These are phyloP conservation scores for Poeciliopsis prolifica DNA, from an alignment of 2,113 vertebrate species.

Conservation along the genomic window DNA sequence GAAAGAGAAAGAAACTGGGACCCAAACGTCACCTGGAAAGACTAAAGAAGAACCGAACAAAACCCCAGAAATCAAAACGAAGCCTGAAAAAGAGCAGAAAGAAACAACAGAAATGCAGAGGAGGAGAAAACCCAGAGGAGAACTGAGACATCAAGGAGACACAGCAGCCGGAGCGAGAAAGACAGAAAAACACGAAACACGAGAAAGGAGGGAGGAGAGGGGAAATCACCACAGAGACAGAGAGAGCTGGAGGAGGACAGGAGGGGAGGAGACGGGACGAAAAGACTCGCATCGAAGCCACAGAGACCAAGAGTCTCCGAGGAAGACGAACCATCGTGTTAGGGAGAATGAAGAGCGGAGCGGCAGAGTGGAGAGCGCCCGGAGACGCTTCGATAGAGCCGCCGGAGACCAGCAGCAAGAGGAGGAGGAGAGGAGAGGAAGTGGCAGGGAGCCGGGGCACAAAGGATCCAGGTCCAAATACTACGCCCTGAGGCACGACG, in stretches of 20 bases:
- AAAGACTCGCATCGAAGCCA: slow-evolving; percentile 24
- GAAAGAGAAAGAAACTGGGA: slow-evolving; percentile 51
- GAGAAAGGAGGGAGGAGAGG: slow-evolving; percentile 8
- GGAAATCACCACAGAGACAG: neutral
- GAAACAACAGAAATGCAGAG: neutral
- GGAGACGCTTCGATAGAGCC: slow-evolving; percentile 33
- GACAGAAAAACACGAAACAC: slow-evolving; percentile 1
- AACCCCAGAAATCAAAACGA: neutral
- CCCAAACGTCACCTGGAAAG: slow-evolving; percentile 28
- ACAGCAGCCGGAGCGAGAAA: slow-evolving; percentile 28
- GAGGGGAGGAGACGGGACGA: slow-evolving; percentile 37
- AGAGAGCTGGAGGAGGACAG: slow-evolving; percentile 20
- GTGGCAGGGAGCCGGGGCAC: slow-evolving; percentile 8
- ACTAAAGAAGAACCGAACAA: neutral
- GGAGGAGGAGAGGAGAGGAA: slow-evolving; percentile 11
- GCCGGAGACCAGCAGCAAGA: neutral
- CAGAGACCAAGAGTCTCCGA: neutral
- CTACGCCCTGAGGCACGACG: slow-evolving; percentile 31
- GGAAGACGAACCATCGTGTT: slow-evolving; percentile 26
- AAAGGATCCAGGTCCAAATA: slow-evolving; percentile 18
- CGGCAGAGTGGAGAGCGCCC: slow-evolving; percentile 29
- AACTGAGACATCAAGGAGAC: slow-evolving; percentile 23
- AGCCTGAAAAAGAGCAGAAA: slow-evolving; percentile 11
- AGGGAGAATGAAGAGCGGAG: neutral
- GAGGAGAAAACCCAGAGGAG: neutral